Percentiles rank a stretch among this genome's conserved stretches.
These are phyloP conservation scores for Diplolepis rosae DNA, from an alignment of 2,888 invertebrate genomes.

Conservation along the genomic window DNA sequence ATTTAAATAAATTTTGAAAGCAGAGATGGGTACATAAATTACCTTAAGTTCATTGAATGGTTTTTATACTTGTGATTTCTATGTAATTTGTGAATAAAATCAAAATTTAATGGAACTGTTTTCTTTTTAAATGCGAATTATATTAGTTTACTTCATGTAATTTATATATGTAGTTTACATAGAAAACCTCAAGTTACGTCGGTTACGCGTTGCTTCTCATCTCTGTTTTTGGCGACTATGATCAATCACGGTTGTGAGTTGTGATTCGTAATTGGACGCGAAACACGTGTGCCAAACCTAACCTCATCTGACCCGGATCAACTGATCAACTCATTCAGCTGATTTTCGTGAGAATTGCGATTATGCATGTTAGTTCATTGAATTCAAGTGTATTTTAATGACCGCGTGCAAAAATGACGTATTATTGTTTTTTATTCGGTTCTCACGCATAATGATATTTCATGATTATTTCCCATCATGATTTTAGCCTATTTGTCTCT, in stretches of 20 bases:
- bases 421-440: neutral
- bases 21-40: too few relatives aligned
- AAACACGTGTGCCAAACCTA: slow-evolving; percentile 29
- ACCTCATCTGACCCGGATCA: slow-evolving; percentile 36
- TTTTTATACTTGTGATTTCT: too few relatives aligned
- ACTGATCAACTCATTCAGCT: neutral
- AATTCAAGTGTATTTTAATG: slow-evolving; percentile 24
- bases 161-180: too few relatives aligned
- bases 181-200: too few relatives aligned
- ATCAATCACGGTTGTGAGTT: neutral
- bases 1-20: too few relatives aligned
- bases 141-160: too few relatives aligned
- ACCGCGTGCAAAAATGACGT: neutral
- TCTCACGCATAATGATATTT: neutral
- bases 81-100: too few relatives aligned
- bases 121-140: too few relatives aligned
- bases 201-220: too few relatives aligned
- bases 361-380: slow-evolving; percentile 6
- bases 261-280: neutral
- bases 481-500: neutral
- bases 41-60: too few relatives aligned
- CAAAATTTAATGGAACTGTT: too few relatives aligned
- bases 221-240: too few relatives aligned
- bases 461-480: neutral
- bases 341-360: slow-evolving; percentile 7